A percentile compares a stretch with the other conserved stretches of the same genome.
These are phyloP conservation scores for Lasioglossum pauxillum DNA, from an alignment of 2,888 invertebrate genomes.

Conservation along the genomic window DNA sequence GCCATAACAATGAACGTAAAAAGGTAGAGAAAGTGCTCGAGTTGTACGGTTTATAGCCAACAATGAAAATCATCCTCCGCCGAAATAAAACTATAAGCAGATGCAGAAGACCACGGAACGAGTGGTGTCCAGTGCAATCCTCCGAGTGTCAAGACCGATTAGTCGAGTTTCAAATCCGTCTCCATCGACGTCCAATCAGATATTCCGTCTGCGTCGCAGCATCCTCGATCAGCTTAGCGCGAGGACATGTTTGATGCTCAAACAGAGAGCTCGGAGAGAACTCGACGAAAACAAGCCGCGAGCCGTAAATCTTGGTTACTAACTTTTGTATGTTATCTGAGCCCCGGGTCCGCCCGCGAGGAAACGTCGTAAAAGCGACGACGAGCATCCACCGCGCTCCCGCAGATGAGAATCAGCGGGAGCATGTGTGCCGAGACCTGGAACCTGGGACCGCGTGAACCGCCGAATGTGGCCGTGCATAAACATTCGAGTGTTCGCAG, in stretches of 20 bases:
- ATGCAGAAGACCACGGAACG: neutral
- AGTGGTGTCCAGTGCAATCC: neutral
- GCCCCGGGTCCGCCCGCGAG: neutral
- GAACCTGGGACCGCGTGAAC: neutral
- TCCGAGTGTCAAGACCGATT: neutral
- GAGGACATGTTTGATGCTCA: neutral
- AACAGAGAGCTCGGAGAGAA: neutral
- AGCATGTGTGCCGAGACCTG: neutral
- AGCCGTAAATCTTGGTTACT: conserved; percentile 7
- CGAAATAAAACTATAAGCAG: neutral
- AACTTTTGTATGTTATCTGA: neutral
- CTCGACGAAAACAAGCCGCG: conserved; percentile 10
- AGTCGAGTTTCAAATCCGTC: neutral
- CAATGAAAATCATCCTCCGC: neutral
- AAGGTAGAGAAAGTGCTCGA: no score
- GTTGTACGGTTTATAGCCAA: neutral
- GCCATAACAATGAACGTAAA: no score
- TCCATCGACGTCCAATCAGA: neutral
- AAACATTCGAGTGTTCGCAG: conserved; percentile 34
- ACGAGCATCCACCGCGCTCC: neutral
- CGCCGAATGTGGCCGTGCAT: conserved; percentile 2
- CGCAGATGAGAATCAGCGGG: conserved; percentile 3
- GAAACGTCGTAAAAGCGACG: conserved; percentile 11
- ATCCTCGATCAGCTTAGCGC: neutral
- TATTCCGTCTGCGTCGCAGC: neutral